Conservation (phyloP, 2,797 vertebrate genomes). For the Psittacula derbiana region DNA sequence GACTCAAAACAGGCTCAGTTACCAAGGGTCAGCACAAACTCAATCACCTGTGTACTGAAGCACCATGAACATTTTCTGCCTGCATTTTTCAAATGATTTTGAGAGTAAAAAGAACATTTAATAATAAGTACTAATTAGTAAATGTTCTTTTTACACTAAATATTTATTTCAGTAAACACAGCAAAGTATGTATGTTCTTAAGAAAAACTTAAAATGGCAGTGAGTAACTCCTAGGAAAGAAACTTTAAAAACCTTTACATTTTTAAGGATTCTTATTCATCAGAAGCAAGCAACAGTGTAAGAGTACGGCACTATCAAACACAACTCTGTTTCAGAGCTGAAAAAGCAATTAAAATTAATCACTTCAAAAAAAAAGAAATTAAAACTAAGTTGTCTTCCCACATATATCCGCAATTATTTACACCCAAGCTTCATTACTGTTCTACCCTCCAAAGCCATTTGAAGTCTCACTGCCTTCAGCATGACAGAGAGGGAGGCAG, state of each 20-base stretch:
- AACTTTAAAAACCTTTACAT: not conserved
- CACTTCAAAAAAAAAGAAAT: not conserved
- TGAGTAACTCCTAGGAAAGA: not conserved
- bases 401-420: constrained; percentile 5
- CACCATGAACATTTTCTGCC: not conserved
- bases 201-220: not conserved
- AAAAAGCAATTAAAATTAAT: constrained; percentile 7
- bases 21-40: not conserved
- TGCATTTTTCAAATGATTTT: not conserved
- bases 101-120: not conserved
- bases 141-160: not conserved
- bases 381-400: not conserved
- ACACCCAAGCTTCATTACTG: not conserved
- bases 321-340: not conserved
- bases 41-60: not conserved
- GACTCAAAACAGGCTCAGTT: constrained; percentile 32
- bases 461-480: not conserved
- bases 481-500: not conserved
- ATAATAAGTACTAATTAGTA: not conserved
- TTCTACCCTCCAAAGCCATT: not conserved
- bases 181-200: not conserved
- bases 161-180: not conserved
- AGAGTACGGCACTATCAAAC: not conserved
- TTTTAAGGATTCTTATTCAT: not conserved
- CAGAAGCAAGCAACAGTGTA: not conserved